Evolutionary conservation across 2,797 vertebrate species (phyloP).

Genomic region (Furcifer pardalis): DNA sequence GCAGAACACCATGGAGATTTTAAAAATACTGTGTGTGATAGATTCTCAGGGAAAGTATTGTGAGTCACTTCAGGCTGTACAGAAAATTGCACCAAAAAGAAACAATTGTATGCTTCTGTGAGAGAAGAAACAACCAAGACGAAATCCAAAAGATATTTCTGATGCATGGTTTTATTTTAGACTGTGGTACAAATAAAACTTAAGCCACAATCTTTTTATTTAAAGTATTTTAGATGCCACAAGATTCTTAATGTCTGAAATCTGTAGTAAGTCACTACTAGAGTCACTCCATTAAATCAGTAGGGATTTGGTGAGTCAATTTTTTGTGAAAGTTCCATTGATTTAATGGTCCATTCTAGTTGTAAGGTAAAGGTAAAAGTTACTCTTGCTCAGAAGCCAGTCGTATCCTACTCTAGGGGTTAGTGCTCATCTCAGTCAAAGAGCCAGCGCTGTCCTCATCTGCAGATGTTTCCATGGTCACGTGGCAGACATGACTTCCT

Average conservation of each 20-base stretch:
- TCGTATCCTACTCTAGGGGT: no score
- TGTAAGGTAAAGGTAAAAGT: no score
- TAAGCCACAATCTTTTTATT: background rate
- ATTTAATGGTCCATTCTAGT: no score
- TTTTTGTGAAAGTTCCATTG: no score
- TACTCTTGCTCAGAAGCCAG: no score
- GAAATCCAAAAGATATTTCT: background rate
- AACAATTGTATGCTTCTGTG: conserved; percentile 3
- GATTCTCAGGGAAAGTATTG: conserved; percentile 24
- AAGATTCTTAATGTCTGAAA: background rate
- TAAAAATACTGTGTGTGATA: background rate
- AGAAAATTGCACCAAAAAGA: conserved; percentile 9
- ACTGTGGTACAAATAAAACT: background rate
- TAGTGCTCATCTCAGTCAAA: no score
- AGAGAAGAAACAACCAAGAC: conserved; percentile 25
- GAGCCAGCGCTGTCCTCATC: no score
- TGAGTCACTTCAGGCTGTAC: conserved; percentile 38
- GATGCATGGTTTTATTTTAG: conserved; percentile 10
- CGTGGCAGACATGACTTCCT: no score
- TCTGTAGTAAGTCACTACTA: no score
- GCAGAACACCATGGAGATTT: background rate
- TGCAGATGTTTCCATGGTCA: no score
- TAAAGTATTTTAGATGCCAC: background rate
- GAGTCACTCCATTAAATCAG: no score
- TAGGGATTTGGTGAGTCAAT: no score